A percentile compares a stretch with the other conserved stretches of the same genome.
phyloP scores from a whole-genome alignment of 1,140 invertebrate genomes.

The Megalonaias nervosa region DNA sequence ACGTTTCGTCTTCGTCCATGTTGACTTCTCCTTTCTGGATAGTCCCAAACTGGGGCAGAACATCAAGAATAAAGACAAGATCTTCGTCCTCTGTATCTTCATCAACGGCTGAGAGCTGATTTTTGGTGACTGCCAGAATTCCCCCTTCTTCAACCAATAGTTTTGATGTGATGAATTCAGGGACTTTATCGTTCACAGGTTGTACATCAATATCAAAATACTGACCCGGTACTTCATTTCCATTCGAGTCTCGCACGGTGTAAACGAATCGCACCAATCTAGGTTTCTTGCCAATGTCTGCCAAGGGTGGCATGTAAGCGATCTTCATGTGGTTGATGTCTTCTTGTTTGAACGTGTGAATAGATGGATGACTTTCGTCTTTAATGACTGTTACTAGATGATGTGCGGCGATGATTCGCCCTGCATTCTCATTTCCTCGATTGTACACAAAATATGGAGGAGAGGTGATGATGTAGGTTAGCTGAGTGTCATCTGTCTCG shows the following conservation, averaged over 20 bases:
- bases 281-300: conserved; percentile 70
- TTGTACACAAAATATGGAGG: conserved; percentile 68
- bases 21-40: conserved; percentile 64
- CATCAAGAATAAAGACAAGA: conserved; percentile 65
- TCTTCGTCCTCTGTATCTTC: conserved; percentile 66
- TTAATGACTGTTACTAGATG: conserved; percentile 63
- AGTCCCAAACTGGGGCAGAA: conserved; percentile 65
- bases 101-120: conserved; percentile 68
- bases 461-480: conserved; percentile 67
- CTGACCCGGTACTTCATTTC: conserved; percentile 69
- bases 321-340: conserved; percentile 70
- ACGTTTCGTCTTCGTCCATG: conserved; percentile 60
- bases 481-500: conserved; percentile 62
- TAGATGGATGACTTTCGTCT: conserved; percentile 42
- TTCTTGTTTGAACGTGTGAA: conserved; percentile 68
- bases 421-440: conserved; percentile 63
- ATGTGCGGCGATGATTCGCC: conserved; percentile 67
- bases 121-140: conserved; percentile 60
- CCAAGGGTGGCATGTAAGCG: conserved; percentile 70
- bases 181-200: conserved; percentile 70
- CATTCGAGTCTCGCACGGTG: conserved; percentile 67
- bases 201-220: conserved; percentile 70
- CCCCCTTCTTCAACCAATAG: conserved; percentile 70
- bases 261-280: conserved; percentile 69
- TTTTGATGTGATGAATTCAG: conserved; percentile 64